phyloP scores from a whole-genome alignment of 2,113 vertebrate genomes.

The Prinia subflava region DNA sequence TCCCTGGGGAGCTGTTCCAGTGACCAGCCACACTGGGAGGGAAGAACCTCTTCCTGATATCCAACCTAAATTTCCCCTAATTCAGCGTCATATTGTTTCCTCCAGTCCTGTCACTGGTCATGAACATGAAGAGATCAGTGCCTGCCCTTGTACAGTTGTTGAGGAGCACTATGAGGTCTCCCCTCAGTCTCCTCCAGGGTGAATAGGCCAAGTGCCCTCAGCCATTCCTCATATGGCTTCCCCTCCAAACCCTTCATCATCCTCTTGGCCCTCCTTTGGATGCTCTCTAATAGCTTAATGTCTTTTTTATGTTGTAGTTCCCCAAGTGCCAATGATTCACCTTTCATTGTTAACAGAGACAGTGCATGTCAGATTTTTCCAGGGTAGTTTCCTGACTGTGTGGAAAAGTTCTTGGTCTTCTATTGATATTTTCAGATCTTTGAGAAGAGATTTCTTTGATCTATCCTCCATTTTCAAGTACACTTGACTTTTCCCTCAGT shows the following conservation, averaged over 20 bases:
- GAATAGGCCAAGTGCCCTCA: neutral
- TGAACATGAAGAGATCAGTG: neutral
- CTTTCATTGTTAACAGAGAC: neutral
- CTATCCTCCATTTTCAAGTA: neutral
- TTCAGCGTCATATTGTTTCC: neutral
- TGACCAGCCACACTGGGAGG: accelerated
- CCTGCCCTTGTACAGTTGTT: accelerated
- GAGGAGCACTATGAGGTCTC: neutral
- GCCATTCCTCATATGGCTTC: neutral
- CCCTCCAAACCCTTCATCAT: neutral
- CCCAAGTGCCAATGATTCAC: neutral
- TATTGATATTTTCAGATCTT: neutral
- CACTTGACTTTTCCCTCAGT: neutral
- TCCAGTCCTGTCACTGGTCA: neutral
- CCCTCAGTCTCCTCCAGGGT: neutral
- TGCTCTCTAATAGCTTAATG: accelerated
- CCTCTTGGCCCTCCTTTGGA: neutral
- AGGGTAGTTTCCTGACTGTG: neutral
- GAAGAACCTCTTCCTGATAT: neutral
- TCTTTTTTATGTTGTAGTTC: neutral
- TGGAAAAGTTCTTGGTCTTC: neutral
- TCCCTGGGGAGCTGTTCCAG: neutral
- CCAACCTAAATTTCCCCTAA: neutral
- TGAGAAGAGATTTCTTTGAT: neutral
- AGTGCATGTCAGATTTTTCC: neutral